Evolutionary conservation across 2,113 vertebrate genomes (phyloP).

Genomic region (Sebastes fasciatus): DNA sequence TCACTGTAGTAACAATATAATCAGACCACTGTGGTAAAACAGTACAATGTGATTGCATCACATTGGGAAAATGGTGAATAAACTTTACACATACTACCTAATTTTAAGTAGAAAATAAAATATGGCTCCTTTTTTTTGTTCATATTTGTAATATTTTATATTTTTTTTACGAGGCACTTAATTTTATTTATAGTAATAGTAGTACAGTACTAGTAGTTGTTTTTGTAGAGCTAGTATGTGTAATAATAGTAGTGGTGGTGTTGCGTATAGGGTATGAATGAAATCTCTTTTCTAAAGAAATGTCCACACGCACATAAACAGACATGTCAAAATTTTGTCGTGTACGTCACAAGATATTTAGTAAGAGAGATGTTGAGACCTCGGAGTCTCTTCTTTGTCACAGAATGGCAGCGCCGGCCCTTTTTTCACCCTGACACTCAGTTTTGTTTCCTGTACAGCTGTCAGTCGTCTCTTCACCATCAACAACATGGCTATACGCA

Average conservation of each 20-base stretch:
- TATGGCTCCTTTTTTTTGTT: not conserved
- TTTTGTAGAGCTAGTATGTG: not conserved
- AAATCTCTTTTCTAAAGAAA: conserved; percentile 6
- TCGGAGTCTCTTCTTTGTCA: not conserved
- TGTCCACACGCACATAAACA: not conserved
- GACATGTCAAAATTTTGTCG: not conserved
- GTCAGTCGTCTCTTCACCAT: conserved; percentile 53
- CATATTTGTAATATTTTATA: not conserved
- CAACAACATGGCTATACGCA: conserved; percentile 75
- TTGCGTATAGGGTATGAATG: not conserved
- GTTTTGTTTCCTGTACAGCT: conserved; percentile 58
- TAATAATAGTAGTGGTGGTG: not conserved
- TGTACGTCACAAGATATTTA: conserved; percentile 22
- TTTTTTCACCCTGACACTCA: conserved; percentile 40
- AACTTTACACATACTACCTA: not conserved
- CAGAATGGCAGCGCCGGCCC: conserved; percentile 39
- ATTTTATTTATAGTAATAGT: not conserved
- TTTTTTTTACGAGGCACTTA: not conserved
- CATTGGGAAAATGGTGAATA: not conserved
- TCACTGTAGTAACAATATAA: not conserved
- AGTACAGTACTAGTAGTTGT: not conserved
- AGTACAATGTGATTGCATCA: no score
- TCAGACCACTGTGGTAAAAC: not conserved
- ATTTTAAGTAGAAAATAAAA: not conserved
- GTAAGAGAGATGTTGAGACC: not conserved